Conservation (phyloP, 2,113 vertebrate genomes). For the Crotalus viridis region DNA sequence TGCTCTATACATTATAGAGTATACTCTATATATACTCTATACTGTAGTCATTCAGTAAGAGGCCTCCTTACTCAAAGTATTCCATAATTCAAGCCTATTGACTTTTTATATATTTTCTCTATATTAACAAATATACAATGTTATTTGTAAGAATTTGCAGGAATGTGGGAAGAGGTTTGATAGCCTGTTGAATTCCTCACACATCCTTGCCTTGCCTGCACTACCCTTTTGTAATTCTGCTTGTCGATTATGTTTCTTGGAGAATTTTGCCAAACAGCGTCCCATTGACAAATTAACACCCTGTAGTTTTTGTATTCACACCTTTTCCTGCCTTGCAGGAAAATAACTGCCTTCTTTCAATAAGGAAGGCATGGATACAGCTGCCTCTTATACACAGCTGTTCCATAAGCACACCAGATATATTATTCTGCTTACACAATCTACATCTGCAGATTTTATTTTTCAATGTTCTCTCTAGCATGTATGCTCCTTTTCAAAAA, state of each 20-base stretch:
- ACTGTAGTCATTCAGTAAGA: neutral
- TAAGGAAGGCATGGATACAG: neutral
- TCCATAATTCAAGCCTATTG: neutral
- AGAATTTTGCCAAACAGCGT: neutral
- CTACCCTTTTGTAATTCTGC: neutral
- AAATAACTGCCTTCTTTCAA: neutral
- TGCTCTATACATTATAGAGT: neutral
- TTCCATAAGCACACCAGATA: neutral
- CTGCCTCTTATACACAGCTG: neutral
- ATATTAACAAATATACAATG: neutral
- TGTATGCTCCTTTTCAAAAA: neutral
- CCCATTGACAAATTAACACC: neutral
- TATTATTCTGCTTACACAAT: neutral
- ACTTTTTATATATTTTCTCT: neutral
- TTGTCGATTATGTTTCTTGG: neutral
- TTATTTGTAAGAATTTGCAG: neutral
- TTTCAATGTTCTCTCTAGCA: neutral
- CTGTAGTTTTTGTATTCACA: neutral
- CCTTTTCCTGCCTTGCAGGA: neutral
- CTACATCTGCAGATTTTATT: neutral
- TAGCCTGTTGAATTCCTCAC: neutral
- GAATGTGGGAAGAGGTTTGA: neutral
- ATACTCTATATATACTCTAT: neutral
- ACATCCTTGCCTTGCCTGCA: neutral
- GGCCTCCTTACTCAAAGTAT: neutral